Percentiles rank a stretch among this genome's conserved stretches.
Evolutionary conservation across 2,113 vertebrate species (phyloP).

Genomic region (Hiodon alosoides): DNA sequence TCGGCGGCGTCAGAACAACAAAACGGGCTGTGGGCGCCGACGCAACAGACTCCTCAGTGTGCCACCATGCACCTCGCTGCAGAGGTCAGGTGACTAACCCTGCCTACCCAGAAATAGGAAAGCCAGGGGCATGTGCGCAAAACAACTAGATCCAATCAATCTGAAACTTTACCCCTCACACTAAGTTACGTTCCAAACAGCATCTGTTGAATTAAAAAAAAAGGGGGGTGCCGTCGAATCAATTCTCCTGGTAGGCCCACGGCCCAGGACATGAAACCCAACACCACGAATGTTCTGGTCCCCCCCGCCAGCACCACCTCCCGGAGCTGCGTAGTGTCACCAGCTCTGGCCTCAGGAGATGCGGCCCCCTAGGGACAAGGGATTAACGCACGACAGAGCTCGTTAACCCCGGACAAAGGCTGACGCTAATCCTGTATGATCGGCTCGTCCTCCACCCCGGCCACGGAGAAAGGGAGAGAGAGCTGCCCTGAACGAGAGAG

Average conservation of each 20-base stretch:
- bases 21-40: too few relatives aligned
- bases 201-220: neutral
- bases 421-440: constrained; percentile 26
- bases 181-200: neutral
- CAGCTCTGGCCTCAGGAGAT: neutral
- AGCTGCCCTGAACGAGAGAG: neutral
- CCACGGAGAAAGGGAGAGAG: neutral
- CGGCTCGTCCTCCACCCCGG: constrained; percentile 6
- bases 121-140: too few relatives aligned
- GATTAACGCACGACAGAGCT: constrained; percentile 22
- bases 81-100: too few relatives aligned
- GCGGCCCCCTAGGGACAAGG: neutral
- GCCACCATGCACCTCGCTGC: too few relatives aligned
- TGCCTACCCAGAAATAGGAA: too few relatives aligned
- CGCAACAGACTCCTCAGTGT: too few relatives aligned
- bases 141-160: too few relatives aligned
- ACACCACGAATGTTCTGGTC: constrained; percentile 4
- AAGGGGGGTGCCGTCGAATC: neutral
- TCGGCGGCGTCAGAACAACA: neutral
- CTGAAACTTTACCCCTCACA: neutral
- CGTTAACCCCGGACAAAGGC: constrained; percentile 29
- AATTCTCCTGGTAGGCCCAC: neutral
- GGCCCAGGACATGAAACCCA: neutral
- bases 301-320: neutral
- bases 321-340: neutral